Evolutionary conservation across 92 coral and sea anemone species (phyloP), one percentile per base, ranked within the genome.

Genomic region (Siderastrea siderea): DNA sequence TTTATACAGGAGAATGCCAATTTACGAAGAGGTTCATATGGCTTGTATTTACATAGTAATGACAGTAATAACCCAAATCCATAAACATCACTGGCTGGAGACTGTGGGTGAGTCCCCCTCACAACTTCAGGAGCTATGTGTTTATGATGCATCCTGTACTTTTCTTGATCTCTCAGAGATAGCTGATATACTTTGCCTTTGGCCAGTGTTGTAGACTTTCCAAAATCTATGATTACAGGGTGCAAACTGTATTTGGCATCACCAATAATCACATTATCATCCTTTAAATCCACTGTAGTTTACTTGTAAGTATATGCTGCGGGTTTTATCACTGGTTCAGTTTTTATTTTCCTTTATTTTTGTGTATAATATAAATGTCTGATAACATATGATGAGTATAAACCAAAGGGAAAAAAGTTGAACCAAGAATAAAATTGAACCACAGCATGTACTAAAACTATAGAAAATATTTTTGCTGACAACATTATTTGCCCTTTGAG

Each of bases 31-130:
- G 71, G 55, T 46, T 88, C 83, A 82, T 47, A 74, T 66, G 60
- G 13, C 47, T 68, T 77, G 52, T 76, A 26, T 26, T 26, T 26
- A 26, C 38, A 26, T 17, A 92, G 59, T 13, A 89, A 68, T 16
- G 91, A 90, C 76, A 92, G 70, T 1, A 92, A 48, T 63, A 78
- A 62, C 13, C 95, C 95, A 84, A 90, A 90, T 60, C 77, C 86
- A 81, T 92, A 92, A 14, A 92, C 68, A 65, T 92, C 95, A 90
- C 89, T 84, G 7, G 95, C 93, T 58, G 77, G 48, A 17, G 91
- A 90, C 11, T 91, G 93, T 4, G 83, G 47, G 13, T 90, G 91
- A 61, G 92, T 92, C 3, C 95, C 95, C 78, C 38, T 26, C 38
- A 26, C 38, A 26, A 26, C 38, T 26, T 26, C 38, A 26, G 38